phyloP scores from a whole-genome alignment of 1,140 invertebrate genomes.

The Orius laevigatus region DNA sequence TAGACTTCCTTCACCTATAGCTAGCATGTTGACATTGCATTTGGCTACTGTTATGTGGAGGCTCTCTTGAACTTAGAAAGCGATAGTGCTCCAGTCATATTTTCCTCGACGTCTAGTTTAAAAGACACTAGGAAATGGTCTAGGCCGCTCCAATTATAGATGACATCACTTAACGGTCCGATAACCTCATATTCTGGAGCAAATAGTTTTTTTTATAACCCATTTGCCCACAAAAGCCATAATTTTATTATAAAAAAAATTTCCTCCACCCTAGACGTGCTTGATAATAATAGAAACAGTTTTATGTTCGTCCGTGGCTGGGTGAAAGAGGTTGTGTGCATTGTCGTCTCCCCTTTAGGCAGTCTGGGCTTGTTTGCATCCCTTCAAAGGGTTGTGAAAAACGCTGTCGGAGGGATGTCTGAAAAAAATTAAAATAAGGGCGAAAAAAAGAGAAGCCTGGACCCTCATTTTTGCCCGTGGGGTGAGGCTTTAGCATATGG shows the following conservation, averaged over 20 bases:
- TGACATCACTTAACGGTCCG: background rate
- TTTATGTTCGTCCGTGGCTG: background rate
- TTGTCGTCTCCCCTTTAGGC: background rate
- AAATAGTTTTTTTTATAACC: too few relatives aligned
- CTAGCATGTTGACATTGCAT: too few relatives aligned
- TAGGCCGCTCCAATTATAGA: background rate
- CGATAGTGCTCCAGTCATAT: too few relatives aligned
- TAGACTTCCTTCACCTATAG: too few relatives aligned
- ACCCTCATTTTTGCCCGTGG: too few relatives aligned
- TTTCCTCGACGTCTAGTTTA: too few relatives aligned
- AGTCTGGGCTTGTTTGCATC: constrained; percentile 1
- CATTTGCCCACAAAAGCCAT: too few relatives aligned
- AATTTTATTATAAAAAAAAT: constrained; percentile 6
- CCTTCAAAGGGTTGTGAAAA: background rate
- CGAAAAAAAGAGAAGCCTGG: background rate
- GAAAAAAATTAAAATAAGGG: background rate
- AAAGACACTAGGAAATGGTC: background rate
- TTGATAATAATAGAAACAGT: constrained; percentile 2
- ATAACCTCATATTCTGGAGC: too few relatives aligned
- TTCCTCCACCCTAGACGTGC: background rate
- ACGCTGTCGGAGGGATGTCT: background rate
- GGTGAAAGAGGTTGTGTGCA: background rate
- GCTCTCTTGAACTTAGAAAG: too few relatives aligned
- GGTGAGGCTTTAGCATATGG: too few relatives aligned
- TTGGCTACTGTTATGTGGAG: too few relatives aligned